Evolutionary conservation across 2,797 vertebrate species (phyloP).

Genomic region (Pangasius krempfi): DNA sequence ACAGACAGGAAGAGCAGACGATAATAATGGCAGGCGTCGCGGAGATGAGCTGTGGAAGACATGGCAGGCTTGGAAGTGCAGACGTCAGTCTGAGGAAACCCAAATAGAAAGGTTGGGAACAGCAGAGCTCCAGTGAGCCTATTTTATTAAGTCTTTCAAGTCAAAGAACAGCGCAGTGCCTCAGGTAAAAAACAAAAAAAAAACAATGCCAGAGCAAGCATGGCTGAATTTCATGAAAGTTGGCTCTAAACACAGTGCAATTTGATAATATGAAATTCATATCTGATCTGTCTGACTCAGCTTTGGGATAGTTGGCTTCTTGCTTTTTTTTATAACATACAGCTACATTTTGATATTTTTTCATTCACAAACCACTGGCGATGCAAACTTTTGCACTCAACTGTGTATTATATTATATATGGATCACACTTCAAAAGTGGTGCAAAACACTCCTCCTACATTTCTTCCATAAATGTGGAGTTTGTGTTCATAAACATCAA

Average conservation of each 20-base stretch:
- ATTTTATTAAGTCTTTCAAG: constrained; percentile 49
- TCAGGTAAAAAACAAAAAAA: constrained; percentile 25
- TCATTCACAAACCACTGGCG: not conserved
- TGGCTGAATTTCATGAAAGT: not conserved
- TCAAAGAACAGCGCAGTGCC: constrained; percentile 20
- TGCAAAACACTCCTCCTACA: not conserved
- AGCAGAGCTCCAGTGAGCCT: constrained; percentile 24
- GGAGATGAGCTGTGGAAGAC: constrained; percentile 65
- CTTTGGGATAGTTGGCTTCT: not conserved
- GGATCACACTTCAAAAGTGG: not conserved
- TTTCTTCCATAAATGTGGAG: not conserved
- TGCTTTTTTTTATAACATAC: not conserved
- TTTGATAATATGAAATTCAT: not conserved
- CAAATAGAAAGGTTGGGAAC: constrained; percentile 42
- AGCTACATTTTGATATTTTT: not conserved
- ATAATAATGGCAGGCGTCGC: constrained; percentile 54
- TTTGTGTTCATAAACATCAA: not conserved
- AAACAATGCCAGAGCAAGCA: not conserved
- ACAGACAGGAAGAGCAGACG: constrained; percentile 54
- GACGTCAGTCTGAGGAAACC: constrained; percentile 47
- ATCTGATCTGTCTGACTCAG: not conserved
- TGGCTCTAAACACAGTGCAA: not conserved
- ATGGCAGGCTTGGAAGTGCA: constrained; percentile 54
- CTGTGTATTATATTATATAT: not conserved
- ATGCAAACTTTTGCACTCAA: not conserved